Base-by-base conservation (phyloP, 2,888 invertebrate genomes). In the Himalopsyche anomala region DNA sequence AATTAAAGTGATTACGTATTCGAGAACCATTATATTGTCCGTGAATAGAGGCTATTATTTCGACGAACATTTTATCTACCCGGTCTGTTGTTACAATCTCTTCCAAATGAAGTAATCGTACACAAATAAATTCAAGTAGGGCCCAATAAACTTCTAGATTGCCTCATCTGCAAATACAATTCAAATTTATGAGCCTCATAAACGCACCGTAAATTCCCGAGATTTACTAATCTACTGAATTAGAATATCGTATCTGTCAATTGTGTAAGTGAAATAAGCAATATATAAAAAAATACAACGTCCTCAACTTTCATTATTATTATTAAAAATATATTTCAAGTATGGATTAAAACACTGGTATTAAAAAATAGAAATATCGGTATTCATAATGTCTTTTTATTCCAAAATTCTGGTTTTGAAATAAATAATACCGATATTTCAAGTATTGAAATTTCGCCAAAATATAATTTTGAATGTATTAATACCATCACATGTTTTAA, bases 61-160 rank as follows among this genome's bases (percentile, higher is more conserved):
- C 38, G 74, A 36, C 12, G 38, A 74, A 36, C 12, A 36, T 36
- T 74, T 74, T 74, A 36, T 36, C 12, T 51, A 51, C 51, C 0
- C 51, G 51, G 12, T 15, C 8, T 15, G 51, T 51, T 74, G 28
- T 36, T 74, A 74, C 74, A 5, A 36, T 74, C 74, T 74, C 74
- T 74, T 74, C 74, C 74, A 38, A 74, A 74, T 74, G 74, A 74
- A 74, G 74, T 74, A 74, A 38, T 74, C 74, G 74, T 28, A 74
- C 36, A 74, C 28, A 74, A 74, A 74, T 74, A 38, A 74, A 74
- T 74, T 74, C 74, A 74, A 74, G 38, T 38, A 15, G 36, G 38
- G 28, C 62, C 28, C 62, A 36, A 74, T 74, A 74, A 74, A 74
- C 36, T 74, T 74, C 28, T 74, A n/a, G 62, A 74, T 74, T 74